Evolutionary conservation across 2,888 invertebrate genomes (phyloP), one percentile per base, ranked within the genome.

Genomic region (Melanophora roralis): DNA sequence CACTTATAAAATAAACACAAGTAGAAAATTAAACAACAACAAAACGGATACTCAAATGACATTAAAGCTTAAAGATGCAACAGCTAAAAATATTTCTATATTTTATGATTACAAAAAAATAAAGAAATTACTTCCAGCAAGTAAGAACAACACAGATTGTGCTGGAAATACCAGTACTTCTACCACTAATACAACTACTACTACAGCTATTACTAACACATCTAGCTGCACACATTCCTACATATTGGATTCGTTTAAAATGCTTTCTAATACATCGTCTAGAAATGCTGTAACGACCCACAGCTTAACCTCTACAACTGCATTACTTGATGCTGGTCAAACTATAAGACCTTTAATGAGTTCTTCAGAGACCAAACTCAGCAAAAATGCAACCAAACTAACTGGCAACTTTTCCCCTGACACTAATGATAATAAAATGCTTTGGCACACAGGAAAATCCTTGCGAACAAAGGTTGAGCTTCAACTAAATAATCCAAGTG

Each of bases 51-150:
- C 23, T 11, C 55, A 62, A 2, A 19, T 49, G 55, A 40, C 19
- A 32, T 34, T 57, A 16, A 32, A 75, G 40, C 65, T 34, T 11
- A 45, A 43, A 23, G 60, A 67, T 47, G 67, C 67, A 65, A 68
- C 43, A 45, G 27, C 62, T 43, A 55, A 19, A 55, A 75, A 76
- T 69, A 38, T 14, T 34, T 32, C 3, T 19, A 16, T 2, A 3
- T 57, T 19, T 62, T 34, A 55, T 59, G 21, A 23, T 27, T n/a
- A n/a, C n/a, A n/a, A n/a, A n/a, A n/a, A n/a, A n/a, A 34, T 27
- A 27, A 7, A 2, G 40, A 49, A 57, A 16, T n/a, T 14, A 5
- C 9, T 47, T 8, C 5, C 14, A 47, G 1, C 23, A 21, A 14
- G 7, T 16, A 51, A 16, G 12, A 27, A 27, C 6, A 8, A 11